phyloP scores from a whole-genome alignment of 2,888 invertebrate genomes.

The Drosophila aldrichi region DNA sequence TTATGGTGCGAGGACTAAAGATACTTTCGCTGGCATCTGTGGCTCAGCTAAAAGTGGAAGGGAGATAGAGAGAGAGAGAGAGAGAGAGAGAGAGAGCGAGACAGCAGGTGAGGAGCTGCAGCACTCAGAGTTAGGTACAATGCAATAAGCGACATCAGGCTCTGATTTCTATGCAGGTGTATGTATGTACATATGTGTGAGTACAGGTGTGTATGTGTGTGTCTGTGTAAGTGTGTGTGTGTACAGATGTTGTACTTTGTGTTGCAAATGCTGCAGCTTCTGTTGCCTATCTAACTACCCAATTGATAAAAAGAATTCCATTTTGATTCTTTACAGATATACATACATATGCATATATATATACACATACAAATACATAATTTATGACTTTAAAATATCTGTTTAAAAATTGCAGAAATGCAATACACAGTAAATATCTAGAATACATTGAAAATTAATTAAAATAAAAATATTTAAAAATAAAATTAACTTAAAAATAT shows the following conservation, averaged over 20 bases:
- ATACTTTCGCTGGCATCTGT: slow-evolving; percentile 14
- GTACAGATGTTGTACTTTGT: background rate
- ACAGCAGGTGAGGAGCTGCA: background rate
- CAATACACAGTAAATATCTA: too few relatives aligned
- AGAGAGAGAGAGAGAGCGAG: background rate
- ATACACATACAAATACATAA: too few relatives aligned
- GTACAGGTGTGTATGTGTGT: background rate
- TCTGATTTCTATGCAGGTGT: background rate
- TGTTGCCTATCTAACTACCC: background rate
- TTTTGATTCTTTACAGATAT: too few relatives aligned
- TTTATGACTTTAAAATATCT: too few relatives aligned
- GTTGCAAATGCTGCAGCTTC: background rate
- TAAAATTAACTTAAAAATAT: too few relatives aligned
- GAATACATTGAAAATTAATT: too few relatives aligned
- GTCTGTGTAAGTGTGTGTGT: background rate
- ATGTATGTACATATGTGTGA: background rate
- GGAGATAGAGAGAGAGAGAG: background rate
- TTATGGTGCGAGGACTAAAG: background rate
- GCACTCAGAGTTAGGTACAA: slow-evolving; percentile 20
- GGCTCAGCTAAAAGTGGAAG: background rate
- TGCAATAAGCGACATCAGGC: slow-evolving; percentile 36
- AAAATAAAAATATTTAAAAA: too few relatives aligned
- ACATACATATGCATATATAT: too few relatives aligned
- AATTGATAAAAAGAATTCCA: too few relatives aligned
- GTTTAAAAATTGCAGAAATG: too few relatives aligned